Evolutionary conservation across 64 coral and sea anemone genomes (phyloP).

Genomic region (Pachyseris speciosa): DNA sequence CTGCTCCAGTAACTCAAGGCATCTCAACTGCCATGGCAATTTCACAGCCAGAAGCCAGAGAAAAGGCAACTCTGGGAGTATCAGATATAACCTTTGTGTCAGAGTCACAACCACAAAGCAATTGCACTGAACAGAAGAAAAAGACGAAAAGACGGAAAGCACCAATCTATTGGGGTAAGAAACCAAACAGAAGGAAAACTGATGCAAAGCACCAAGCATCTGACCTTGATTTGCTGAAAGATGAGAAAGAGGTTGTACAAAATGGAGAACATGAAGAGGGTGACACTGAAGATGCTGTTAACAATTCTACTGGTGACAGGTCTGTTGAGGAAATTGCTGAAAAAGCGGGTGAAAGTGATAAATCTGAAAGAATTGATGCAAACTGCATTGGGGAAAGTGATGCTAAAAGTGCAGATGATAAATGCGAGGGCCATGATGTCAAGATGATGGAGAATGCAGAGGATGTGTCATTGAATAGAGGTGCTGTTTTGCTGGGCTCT

Average conservation of each 20-base stretch:
- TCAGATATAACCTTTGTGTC: constrained; percentile 43
- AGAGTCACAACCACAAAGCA: constrained; percentile 52
- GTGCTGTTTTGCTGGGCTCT: background rate
- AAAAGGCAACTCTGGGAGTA: background rate
- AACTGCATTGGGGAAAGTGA: background rate
- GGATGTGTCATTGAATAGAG: background rate
- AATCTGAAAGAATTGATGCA: background rate
- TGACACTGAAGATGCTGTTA: background rate
- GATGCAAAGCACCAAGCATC: background rate
- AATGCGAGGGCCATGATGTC: constrained; percentile 11
- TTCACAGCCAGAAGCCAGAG: background rate
- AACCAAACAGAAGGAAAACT: constrained; percentile 23
- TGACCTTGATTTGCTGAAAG: constrained; percentile 13
- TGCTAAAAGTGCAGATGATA: background rate
- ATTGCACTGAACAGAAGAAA: constrained; percentile 27
- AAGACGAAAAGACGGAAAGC: background rate
- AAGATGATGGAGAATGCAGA: background rate
- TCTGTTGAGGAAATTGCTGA: background rate
- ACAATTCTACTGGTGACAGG: constrained; percentile 1
- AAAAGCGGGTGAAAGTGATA: background rate
- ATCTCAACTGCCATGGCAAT: constrained; percentile 17
- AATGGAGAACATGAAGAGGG: constrained; percentile 16
- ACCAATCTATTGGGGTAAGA: constrained; percentile 50
- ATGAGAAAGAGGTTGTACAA: constrained; percentile 11
- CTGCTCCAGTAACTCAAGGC: constrained; percentile 45